phyloP scores from a whole-genome alignment of 2,888 invertebrate species.

The Acheta domesticus region DNA sequence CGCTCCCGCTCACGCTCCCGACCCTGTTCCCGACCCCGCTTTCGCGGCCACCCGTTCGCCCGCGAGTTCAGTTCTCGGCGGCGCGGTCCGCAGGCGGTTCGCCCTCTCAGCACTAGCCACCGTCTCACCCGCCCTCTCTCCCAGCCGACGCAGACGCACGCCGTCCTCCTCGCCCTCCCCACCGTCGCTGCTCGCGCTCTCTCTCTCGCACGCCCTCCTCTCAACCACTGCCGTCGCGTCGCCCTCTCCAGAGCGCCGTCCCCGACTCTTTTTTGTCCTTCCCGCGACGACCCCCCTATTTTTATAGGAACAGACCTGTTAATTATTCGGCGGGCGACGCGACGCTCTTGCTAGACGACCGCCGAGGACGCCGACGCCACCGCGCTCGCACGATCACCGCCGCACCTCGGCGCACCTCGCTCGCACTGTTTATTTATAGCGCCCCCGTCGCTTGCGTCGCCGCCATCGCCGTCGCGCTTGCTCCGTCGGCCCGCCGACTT shows the following conservation, averaged over 20 bases:
- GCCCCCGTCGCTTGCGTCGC: neutral
- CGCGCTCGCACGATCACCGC: neutral
- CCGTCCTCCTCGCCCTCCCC: neutral
- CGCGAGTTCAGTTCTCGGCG: neutral
- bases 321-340: neutral
- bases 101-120: neutral
- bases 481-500: neutral
- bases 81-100: neutral
- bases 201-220: neutral
- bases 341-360: neutral
- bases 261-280: neutral
- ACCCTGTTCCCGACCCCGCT: neutral
- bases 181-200: neutral
- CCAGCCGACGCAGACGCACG: neutral
- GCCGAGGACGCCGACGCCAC: neutral
- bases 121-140: neutral
- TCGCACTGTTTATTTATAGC: conserved; percentile 6
- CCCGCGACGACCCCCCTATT: neutral
- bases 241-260: neutral
- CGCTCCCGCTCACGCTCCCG: neutral
- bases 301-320: conserved; percentile 1
- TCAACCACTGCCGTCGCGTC: neutral
- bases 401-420: conserved; percentile 9
- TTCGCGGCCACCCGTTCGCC: neutral
- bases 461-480: too few relatives aligned